Evolutionary conservation across 2,797 vertebrate species (phyloP), one percentile per base, ranked within the genome.

Genomic region (Spizella passerina): DNA sequence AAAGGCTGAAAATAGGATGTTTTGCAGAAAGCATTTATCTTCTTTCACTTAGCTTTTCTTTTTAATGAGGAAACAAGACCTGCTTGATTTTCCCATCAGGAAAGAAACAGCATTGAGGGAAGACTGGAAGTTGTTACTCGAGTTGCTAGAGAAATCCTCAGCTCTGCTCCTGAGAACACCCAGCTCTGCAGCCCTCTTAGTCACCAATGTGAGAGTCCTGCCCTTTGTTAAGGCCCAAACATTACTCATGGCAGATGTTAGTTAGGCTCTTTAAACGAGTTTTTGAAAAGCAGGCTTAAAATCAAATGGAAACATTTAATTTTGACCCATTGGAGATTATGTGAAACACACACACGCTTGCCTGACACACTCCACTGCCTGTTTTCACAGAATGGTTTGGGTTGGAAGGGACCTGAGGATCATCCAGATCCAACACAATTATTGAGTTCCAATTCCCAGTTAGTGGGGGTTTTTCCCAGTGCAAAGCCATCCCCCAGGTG

Each of bases 191-290:
- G 21, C 68, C 34, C 9, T 30, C 79, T 72, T 3, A 4, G 32
- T 6, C 85, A 53, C 53, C 53, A n/a, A 10, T 1, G 4, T 0
- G 0, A 44, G 30, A 0, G 0, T 14, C 14, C 2, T 0, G 2
- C 2, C 23, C 70, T 60, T 10, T 60, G 53, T 7, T 7, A 3
- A 30, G 38, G 59, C 49, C 68, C 71, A 46, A 29, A 41, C n/a
- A 29, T 11, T 12, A 8, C 57, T 17, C 11, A 64, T 12, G 36
- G 61, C 61, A 90, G 71, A 86, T 30, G 43, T 27, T 36, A 57
- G 5, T 88, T 13, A 36, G 50, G 9, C 63, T 91, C 84, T 65
- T 57, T 7, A 53, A 75, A 57, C 1, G 16, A 72, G 32, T 30
- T 93, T 65, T 20, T 22, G 24, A 50, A 66, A 80, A 82, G 60